Percentiles rank a stretch among this genome's conserved stretches.
These are phyloP conservation scores for Drosophila pachea DNA, from an alignment of 1,140 invertebrate species.

Conservation along the genomic window DNA sequence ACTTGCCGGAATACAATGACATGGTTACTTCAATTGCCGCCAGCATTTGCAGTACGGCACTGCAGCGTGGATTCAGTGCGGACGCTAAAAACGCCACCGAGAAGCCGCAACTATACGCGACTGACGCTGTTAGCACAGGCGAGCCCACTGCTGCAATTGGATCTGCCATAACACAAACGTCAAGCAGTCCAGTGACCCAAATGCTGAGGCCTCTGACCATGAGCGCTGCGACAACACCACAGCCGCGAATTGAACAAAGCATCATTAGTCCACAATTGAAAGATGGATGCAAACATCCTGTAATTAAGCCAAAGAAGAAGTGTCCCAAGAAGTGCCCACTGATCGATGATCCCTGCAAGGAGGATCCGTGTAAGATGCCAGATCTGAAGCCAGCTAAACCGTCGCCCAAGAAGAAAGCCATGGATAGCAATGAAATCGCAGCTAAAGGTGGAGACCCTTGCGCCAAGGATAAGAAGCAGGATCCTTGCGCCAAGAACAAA, in stretches of 20 bases:
- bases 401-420: conserved; percentile 36
- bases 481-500: conserved; percentile 39
- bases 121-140: neutral
- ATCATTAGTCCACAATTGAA: conserved; percentile 11
- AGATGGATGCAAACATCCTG: conserved; percentile 59
- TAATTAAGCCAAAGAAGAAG: conserved; percentile 58
- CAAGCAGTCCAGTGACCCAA: conserved; percentile 28
- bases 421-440: no score
- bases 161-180: neutral
- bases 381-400: no score
- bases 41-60: conserved; percentile 63
- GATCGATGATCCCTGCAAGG: conserved; percentile 59
- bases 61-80: conserved; percentile 50
- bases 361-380: conserved; percentile 50
- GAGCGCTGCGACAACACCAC: neutral
- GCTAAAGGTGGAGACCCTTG: neutral
- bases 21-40: conserved; percentile 63
- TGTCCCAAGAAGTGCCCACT: conserved; percentile 56
- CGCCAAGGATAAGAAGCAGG: conserved; percentile 18
- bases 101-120: neutral
- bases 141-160: neutral
- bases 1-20: conserved; percentile 57
- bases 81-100: neutral
- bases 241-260: neutral
- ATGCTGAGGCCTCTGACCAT: neutral